phyloP scores from a whole-genome alignment of 2,113 vertebrate species.

The Hylia prasina region DNA sequence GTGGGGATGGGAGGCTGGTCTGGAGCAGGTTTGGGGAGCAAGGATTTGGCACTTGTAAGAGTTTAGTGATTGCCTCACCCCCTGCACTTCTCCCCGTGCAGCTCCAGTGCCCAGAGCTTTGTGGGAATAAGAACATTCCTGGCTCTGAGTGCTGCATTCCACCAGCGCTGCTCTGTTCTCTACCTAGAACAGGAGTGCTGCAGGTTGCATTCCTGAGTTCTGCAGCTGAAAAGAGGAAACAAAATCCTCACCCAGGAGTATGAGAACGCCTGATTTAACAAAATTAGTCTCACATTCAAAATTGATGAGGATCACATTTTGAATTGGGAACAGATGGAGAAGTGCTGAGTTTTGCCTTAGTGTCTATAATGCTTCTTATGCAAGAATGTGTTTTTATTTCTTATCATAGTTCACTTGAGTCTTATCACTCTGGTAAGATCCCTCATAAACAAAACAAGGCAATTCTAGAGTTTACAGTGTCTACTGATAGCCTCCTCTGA shows the following conservation, averaged over 20 bases:
- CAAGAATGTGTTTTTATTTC: constrained; percentile 73
- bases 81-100: neutral
- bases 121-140: neutral
- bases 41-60: neutral
- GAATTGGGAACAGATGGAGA: constrained; percentile 75
- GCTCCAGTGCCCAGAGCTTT: neutral
- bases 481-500: neutral
- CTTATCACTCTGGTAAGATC: constrained; percentile 55
- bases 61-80: neutral
- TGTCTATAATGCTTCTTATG: constrained; percentile 58
- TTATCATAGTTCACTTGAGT: constrained; percentile 47
- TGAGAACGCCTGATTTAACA: constrained; percentile 50
- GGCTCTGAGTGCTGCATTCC: accelerated
- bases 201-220: neutral
- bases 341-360: constrained; percentile 69
- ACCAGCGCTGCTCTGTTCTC: neutral
- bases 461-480: neutral
- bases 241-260: constrained; percentile 16
- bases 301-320: constrained; percentile 69
- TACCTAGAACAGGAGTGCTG: neutral
- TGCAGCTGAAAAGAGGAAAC: constrained; percentile 26
- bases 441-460: constrained; percentile 51
- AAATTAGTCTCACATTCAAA: constrained; percentile 59
- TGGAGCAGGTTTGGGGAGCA: neutral
- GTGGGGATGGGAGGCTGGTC: neutral